phyloP scores from a whole-genome alignment of 2,888 invertebrate genomes.

The Cheilosia pagana region DNA sequence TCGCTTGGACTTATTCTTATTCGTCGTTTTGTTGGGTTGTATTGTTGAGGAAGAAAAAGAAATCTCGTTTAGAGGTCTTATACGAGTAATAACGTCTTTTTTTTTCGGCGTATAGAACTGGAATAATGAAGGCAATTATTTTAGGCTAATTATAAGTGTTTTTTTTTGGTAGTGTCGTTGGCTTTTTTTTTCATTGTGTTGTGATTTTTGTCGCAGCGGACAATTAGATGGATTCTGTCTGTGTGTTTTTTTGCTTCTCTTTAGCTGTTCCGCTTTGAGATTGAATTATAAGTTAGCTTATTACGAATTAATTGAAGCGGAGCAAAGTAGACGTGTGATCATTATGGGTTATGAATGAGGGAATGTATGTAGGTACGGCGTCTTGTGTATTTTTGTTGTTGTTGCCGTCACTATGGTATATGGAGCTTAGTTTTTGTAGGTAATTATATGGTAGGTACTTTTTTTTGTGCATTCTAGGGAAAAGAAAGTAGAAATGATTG shows the following conservation, averaged over 20 bases:
- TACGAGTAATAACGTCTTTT: slow-evolving; percentile 54
- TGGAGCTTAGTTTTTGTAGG: slow-evolving; percentile 36
- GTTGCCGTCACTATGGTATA: slow-evolving; percentile 4
- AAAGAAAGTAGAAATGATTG: slow-evolving; percentile 50
- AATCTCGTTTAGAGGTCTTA: slow-evolving; percentile 64
- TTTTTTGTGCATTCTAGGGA: slow-evolving; percentile 32
- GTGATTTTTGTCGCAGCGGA: slow-evolving; percentile 31
- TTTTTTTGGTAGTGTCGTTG: slow-evolving; percentile 10
- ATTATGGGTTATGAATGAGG: slow-evolving; percentile 61
- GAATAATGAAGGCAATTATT: slow-evolving; percentile 73
- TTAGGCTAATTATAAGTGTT: slow-evolving; percentile 66
- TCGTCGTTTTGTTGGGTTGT: slow-evolving; percentile 37
- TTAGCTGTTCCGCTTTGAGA: slow-evolving; percentile 54
- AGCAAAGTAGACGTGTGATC: slow-evolving; percentile 58
- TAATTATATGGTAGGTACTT: slow-evolving; percentile 42
- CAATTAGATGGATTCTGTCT: slow-evolving; percentile 33
- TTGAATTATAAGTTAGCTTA: slow-evolving; percentile 68
- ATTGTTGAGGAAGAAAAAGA: slow-evolving; percentile 52
- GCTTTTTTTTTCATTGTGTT: slow-evolving; percentile 14
- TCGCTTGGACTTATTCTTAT: slow-evolving; percentile 17
- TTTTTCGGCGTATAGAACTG: slow-evolving; percentile 68
- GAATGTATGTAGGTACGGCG: background rate
- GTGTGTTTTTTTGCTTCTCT: slow-evolving; percentile 7
- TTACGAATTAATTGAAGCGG: slow-evolving; percentile 72
- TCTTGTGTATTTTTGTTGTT: slow-evolving; percentile 1